Evolutionary conservation across 92 coral and sea anemone genomes (phyloP), one percentile per base, ranked within the genome.

Genomic region (Paramuricea clavata): DNA sequence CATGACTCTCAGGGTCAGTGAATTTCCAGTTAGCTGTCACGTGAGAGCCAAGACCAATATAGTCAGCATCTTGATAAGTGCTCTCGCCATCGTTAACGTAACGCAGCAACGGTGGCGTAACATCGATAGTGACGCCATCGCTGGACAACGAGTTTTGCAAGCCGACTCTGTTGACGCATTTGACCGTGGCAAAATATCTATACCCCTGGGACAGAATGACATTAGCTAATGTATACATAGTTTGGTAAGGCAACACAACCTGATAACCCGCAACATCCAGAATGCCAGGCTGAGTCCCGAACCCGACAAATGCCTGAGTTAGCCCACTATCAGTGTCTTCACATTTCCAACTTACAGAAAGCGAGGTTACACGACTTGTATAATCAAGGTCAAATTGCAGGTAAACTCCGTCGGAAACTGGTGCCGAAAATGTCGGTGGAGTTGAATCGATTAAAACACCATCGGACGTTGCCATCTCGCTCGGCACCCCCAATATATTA

Each of bases 251-350:
- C 10, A 87, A 84, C 1, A 94, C 76, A 15, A 26, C 23, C 32
- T 89, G 95, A 41, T 83, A 94, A 26, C 76, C 78, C 90, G 90
- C 85, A 32, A 94, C 89, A 65, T 93, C 93, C 13, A 85, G 54
- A 49, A 87, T 83, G 60, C 99, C 99, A 69, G 99, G 99, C 83
- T 93, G 95, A n/a, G 93, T 90, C 4, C 99, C 99, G 81, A 96
- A 94, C 31, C 92, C 96, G 52, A 94, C 74, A 49, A 85, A 85
- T 30, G 91, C 90, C 12, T 90, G 83, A 49, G 81, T 30, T 35
- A 96, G 49, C 26, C 88, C 81, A 39, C 98, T 94, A 72, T 96
- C 94, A 13, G 85, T 74, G 83, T 96, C 99, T 7, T 72, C 85
- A 68, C 99, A 94, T 31, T 8, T 76, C 99, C 99, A 96, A 39